phyloP scores from a whole-genome alignment of 2,797 vertebrate genomes.

The Labroides dimidiatus region DNA sequence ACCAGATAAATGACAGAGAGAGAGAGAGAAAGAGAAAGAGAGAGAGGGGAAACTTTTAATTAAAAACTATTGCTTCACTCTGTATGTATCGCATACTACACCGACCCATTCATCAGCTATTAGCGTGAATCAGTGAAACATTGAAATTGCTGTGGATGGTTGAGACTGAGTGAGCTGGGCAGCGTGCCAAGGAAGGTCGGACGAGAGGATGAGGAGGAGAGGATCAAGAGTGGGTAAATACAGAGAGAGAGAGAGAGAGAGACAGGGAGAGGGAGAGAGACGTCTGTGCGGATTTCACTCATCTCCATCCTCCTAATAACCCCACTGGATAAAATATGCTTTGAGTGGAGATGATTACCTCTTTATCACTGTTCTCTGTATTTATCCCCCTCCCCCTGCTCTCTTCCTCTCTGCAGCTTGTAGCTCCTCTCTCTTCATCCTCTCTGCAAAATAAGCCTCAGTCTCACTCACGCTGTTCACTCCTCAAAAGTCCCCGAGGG shows the following conservation, averaged over 20 bases:
- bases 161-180: conserved; percentile 63
- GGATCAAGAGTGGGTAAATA: conserved; percentile 60
- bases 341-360: conserved; percentile 77
- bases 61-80: conserved; percentile 66
- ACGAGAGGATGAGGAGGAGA: conserved; percentile 49
- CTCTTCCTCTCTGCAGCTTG: conserved; percentile 55
- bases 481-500: conserved; percentile 66
- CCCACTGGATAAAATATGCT: conserved; percentile 73
- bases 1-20: conserved; percentile 24
- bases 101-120: conserved; percentile 71
- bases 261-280: too few relatives aligned
- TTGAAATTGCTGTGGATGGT: conserved; percentile 54
- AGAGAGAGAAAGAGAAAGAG: neutral
- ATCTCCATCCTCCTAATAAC: conserved; percentile 75
- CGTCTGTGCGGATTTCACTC: conserved; percentile 62
- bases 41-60: conserved; percentile 56
- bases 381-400: conserved; percentile 53
- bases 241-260: conserved; percentile 13
- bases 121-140: conserved; percentile 74
- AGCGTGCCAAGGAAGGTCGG: conserved; percentile 52
- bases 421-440: conserved; percentile 45
- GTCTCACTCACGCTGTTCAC: conserved; percentile 60
- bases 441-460: conserved; percentile 67
- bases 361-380: conserved; percentile 74
- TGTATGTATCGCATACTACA: conserved; percentile 45